Evolutionary conservation across 2,888 invertebrate genomes (phyloP).

Genomic region (Perizoma affinitatum): DNA sequence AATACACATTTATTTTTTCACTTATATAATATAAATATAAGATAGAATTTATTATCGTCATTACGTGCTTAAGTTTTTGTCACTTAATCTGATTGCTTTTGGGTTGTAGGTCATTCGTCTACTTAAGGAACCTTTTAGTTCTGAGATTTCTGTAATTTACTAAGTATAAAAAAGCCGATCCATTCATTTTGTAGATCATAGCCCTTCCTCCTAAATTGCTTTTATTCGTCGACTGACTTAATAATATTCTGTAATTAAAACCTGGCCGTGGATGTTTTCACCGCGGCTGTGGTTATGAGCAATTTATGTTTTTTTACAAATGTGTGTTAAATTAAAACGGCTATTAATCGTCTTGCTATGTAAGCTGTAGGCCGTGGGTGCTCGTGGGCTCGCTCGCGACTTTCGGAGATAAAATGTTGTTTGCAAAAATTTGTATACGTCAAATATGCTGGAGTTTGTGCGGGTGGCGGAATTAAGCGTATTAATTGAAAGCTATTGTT

Average conservation of each 20-base stretch:
- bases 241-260: conserved; percentile 81
- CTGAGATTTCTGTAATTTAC: neutral
- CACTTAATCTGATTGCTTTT: too few species aligned
- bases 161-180: neutral
- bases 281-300: conserved; percentile 56
- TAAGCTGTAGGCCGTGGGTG: conserved; percentile 10
- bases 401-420: conserved; percentile 41
- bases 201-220: conserved; percentile 61
- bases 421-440: conserved; percentile 41
- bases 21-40: too few species aligned
- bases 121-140: neutral
- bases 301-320: conserved; percentile 58
- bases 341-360: conserved; percentile 53
- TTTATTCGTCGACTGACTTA: conserved; percentile 74
- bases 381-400: conserved; percentile 29
- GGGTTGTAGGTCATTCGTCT: too few species aligned
- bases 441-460: conserved; percentile 36
- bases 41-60: too few species aligned
- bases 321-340: conserved; percentile 55
- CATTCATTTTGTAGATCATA: conserved; percentile 42
- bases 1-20: neutral
- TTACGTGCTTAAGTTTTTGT: too few species aligned
- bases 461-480: conserved; percentile 31
- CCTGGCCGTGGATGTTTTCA: conserved; percentile 66
- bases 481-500: conserved; percentile 32